Base-by-base conservation (phyloP, 2,888 invertebrate species). In the Griposia aprilina region DNA sequence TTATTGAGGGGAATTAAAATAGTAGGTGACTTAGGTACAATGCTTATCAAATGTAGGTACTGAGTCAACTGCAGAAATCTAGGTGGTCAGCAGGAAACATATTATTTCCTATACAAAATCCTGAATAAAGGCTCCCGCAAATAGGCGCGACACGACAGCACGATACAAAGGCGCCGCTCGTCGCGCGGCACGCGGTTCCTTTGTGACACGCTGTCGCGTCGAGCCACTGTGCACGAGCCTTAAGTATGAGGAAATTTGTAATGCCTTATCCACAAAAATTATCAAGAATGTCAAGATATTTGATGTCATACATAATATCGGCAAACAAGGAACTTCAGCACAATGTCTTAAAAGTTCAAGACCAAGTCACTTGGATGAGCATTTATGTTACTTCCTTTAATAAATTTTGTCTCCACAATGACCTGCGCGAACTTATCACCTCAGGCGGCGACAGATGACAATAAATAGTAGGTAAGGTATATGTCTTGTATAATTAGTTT, bases 261-360 rank as follows among this genome's bases (percentile, higher is more conserved):
- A 48, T 20, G 10, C 11, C 26, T 48, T 48, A 48, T 45, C 23
- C 52, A 36, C n/a, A 10, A n/a, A 69, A 69, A 36, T 20, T 50
- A 52, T 11, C 63, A 65, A 59, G 50, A 69, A 59, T n/a, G 8
- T 30, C 20, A 36, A 67, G 15, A 26, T 66, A 67, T 36, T 66
- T 23, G 55, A 57, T 68, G 70, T 67, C 71, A 36, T 68, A 52
- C 20, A 20, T 30, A 17, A 57, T 52, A 77, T 77, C 72, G 59
- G 69, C 73, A 81, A 73, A 81, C 69, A 73, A 77, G 59, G 78
- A 81, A 77, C 66, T 55, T 52, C 17, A 30, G 11, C 10, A 48
- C 78, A 78, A 60, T 81, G 48, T 55, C 50, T 63, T 78, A 81
- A 81, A 36, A 81, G 81, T 82, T 82, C 82, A 82, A 81, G 78